These are phyloP conservation scores for Muraenolepis orangiensis DNA, from an alignment of 2,797 vertebrate species.

Conservation along the genomic window DNA sequence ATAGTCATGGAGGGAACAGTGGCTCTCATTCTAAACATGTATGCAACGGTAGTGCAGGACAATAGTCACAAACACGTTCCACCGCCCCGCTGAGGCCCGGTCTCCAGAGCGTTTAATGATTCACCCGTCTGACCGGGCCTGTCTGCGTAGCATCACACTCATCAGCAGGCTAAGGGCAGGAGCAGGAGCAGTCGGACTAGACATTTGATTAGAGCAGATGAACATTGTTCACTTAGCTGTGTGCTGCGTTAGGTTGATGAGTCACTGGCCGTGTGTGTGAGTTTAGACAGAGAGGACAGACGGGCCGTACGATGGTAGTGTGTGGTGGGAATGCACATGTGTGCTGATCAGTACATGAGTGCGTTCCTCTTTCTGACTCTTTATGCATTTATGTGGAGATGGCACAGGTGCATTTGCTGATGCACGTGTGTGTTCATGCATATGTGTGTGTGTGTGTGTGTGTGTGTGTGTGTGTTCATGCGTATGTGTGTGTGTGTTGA, in stretches of 20 bases:
- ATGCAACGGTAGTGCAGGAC: no score
- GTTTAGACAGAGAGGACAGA: background rate
- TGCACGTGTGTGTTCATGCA: slow-evolving; percentile 7
- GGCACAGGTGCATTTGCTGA: slow-evolving; percentile 12
- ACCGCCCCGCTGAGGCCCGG: background rate
- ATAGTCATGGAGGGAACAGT: background rate
- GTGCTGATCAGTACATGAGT: background rate
- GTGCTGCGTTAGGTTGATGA: background rate
- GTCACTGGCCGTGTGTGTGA: background rate
- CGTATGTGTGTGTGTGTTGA: slow-evolving; percentile 5
- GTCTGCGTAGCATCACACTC: background rate
- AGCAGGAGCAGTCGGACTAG: background rate
- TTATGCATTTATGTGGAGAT: no score
- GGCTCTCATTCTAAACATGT: no score
- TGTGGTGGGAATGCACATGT: no score
- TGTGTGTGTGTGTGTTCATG: no score
- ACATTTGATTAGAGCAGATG: background rate
- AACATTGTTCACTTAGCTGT: background rate
- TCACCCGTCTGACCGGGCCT: background rate
- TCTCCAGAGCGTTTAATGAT: background rate
- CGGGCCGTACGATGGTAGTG: background rate
- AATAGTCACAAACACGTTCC: no score
- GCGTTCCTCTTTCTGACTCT: background rate
- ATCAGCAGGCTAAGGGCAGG: background rate
- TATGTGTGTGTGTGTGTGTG: background rate